A percentile compares a stretch with the other conserved stretches of the same genome.
Evolutionary conservation across 1,140 invertebrate genomes (phyloP).

Genomic region (Drosophila burlai): DNA sequence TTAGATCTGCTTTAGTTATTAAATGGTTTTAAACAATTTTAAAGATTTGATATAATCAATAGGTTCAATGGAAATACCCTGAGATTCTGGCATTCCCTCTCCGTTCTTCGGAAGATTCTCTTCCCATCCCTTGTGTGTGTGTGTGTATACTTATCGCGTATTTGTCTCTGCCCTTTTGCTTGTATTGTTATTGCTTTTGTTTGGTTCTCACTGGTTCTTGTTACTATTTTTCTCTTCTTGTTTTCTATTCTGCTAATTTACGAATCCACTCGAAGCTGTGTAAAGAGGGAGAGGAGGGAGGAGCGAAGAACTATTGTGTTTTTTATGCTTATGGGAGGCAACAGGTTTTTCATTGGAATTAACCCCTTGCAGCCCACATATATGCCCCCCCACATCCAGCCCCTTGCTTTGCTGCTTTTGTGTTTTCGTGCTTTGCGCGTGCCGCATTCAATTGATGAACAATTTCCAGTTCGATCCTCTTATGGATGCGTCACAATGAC

Average conservation of each 20-base stretch:
- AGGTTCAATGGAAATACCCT: neutral
- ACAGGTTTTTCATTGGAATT: slow-evolving; percentile 63
- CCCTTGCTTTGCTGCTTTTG: neutral
- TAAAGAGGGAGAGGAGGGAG: neutral
- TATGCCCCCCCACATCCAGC: neutral
- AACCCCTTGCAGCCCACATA: neutral
- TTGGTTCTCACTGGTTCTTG: slow-evolving; percentile 29
- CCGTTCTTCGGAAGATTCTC: neutral
- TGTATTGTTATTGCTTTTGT: slow-evolving; percentile 39
- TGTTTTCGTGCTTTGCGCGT: slow-evolving; percentile 54
- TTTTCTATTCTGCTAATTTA: slow-evolving; percentile 62
- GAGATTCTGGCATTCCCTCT: no score
- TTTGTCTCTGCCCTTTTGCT: slow-evolving; percentile 2
- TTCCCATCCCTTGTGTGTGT: slow-evolving; percentile 1
- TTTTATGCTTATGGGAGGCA: slow-evolving; percentile 62
- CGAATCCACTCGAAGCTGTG: slow-evolving; percentile 26
- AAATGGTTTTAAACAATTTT: no score
- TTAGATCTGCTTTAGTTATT: no score
- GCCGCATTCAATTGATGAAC: slow-evolving; percentile 67
- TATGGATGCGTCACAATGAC: slow-evolving; percentile 40
- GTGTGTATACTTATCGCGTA: neutral
- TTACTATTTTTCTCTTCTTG: slow-evolving; percentile 11
- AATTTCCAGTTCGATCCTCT: slow-evolving; percentile 74
- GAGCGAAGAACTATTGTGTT: slow-evolving; percentile 14
- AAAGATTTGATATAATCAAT: no score